Evolutionary conservation across 2,113 vertebrate genomes (phyloP).

Genomic region (Gnathonemus longibarbis): DNA sequence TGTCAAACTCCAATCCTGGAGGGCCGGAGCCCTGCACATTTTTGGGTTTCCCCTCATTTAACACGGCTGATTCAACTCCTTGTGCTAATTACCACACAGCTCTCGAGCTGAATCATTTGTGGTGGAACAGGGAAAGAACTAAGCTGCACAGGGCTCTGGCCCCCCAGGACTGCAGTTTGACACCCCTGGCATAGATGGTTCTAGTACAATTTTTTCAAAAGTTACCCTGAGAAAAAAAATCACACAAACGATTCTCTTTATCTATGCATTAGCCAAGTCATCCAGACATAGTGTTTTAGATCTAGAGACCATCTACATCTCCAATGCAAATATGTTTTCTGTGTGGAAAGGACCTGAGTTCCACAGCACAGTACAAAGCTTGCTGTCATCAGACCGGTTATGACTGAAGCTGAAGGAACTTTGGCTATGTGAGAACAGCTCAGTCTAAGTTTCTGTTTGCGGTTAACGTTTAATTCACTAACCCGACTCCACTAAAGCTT

Average conservation of each 20-base stretch:
- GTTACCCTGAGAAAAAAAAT: not conserved
- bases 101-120: too few relatives aligned
- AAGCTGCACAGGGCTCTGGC: too few relatives aligned
- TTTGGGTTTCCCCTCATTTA: too few relatives aligned
- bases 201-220: not conserved
- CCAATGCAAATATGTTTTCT: not conserved
- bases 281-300: not conserved
- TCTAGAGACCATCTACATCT: not conserved
- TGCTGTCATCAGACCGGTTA: not conserved
- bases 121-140: too few relatives aligned
- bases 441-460: not conserved
- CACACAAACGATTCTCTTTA: not conserved
- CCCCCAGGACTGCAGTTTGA: too few relatives aligned
- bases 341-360: not conserved
- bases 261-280: not conserved
- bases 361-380: not conserved
- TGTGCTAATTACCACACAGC: too few relatives aligned
- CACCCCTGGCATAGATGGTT: not conserved
- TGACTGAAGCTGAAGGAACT: not conserved
- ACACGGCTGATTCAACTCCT: too few relatives aligned
- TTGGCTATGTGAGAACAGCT: not conserved
- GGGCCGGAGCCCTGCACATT: too few relatives aligned
- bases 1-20: too few relatives aligned
- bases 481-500: not conserved
- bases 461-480: not conserved